phyloP scores from a whole-genome alignment of 2,797 vertebrate species.

The Gymnopithys bicolor region DNA sequence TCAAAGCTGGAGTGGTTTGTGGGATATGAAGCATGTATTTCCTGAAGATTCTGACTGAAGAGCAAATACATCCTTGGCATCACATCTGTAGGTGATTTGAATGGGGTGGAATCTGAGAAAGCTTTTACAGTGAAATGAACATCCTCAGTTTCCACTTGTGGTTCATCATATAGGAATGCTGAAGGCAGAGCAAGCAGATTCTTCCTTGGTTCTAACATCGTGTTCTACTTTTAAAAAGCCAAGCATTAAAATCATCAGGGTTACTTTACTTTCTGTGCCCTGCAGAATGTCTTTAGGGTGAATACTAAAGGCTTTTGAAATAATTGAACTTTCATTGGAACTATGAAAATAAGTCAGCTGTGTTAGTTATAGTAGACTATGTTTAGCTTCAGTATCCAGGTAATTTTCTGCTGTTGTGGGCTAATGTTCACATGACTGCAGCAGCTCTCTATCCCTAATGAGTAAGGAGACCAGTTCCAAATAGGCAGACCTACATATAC shows the following conservation, averaged over 20 bases:
- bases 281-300: background rate
- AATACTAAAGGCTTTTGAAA: background rate
- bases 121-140: background rate
- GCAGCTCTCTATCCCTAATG: background rate
- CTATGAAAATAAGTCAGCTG: background rate
- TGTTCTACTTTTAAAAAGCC: background rate
- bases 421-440: background rate
- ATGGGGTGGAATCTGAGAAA: background rate
- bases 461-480: background rate
- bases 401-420: background rate
- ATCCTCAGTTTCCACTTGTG: background rate
- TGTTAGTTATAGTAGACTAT: background rate
- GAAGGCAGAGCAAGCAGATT: background rate
- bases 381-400: background rate
- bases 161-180: background rate
- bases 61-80: background rate
- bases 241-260: background rate
- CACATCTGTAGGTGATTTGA: background rate
- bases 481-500: fast-evolving
- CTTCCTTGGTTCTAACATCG: background rate
- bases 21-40: background rate
- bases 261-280: background rate
- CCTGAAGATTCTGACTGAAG: background rate
- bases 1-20: background rate
- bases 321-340: background rate